Conservation (phyloP, 2,888 invertebrate genomes). For the Eurytoma californica region DNA sequence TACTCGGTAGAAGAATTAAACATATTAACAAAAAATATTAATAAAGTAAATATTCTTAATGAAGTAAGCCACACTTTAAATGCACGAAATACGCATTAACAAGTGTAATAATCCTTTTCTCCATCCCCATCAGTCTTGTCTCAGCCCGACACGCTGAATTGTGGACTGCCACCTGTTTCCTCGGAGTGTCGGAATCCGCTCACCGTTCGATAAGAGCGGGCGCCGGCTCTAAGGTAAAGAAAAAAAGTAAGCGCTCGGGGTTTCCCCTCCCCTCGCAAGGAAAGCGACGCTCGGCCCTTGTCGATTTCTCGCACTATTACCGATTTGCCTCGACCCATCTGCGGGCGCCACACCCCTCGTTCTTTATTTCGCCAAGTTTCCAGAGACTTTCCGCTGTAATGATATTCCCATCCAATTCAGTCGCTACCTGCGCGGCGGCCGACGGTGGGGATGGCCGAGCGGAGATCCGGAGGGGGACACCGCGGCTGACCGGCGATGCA, state of each 20-base stretch:
- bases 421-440: slow-evolving; percentile 27
- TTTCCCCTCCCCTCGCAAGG: neutral
- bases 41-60: no score
- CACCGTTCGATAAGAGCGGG: slow-evolving; percentile 47
- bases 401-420: slow-evolving; percentile 70
- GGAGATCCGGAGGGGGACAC: neutral
- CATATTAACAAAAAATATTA: no score
- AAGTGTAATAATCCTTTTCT: slow-evolving; percentile 15
- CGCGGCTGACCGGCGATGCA: slow-evolving; percentile 50
- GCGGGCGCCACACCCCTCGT: slow-evolving; percentile 46
- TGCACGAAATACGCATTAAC: neutral
- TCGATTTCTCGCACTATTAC: slow-evolving; percentile 37
- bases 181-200: slow-evolving; percentile 38
- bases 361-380: slow-evolving; percentile 59
- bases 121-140: slow-evolving; percentile 13
- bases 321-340: slow-evolving; percentile 28
- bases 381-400: slow-evolving; percentile 69
- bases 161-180: slow-evolving; percentile 49
- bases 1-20: no score
- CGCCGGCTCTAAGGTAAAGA: neutral
- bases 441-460: neutral
- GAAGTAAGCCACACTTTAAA: neutral
- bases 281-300: neutral
- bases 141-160: neutral
- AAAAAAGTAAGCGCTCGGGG: slow-evolving; percentile 19